phyloP scores from a whole-genome alignment of 2,113 vertebrate genomes.

The Andinoacara biseriatus region DNA sequence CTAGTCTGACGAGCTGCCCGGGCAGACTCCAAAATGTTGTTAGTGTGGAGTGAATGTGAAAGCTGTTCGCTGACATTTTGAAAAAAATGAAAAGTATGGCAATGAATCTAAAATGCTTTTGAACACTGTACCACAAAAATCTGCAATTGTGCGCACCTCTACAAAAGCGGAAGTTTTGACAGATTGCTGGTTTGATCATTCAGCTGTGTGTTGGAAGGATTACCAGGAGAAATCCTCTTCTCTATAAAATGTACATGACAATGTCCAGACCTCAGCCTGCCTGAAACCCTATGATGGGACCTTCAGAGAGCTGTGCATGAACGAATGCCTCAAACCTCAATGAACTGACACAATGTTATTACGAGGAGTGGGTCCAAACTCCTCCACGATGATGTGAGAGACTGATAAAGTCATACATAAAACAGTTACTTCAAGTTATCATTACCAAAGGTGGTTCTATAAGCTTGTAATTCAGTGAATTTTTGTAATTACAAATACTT shows the following conservation, averaged over 20 bases:
- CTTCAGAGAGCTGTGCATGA: neutral
- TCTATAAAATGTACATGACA: neutral
- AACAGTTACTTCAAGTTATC: no score
- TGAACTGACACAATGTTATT: neutral
- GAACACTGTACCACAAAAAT: neutral
- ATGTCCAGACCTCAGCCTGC: neutral
- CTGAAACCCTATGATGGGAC: neutral
- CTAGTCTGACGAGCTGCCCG: slow-evolving; percentile 48
- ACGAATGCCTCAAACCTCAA: neutral
- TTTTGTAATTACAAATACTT: neutral
- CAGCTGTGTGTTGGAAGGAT: neutral
- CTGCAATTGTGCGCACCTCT: neutral
- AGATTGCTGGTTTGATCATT: neutral
- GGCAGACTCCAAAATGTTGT: slow-evolving; percentile 27
- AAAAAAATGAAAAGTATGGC: neutral
- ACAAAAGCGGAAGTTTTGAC: neutral
- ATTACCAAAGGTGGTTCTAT: no score
- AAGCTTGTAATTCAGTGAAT: no score
- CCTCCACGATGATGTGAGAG: no score
- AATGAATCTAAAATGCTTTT: neutral
- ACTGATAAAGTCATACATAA: no score
- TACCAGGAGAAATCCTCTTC: neutral
- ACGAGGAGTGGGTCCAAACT: no score
- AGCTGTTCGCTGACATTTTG: neutral
- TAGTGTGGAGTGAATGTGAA: slow-evolving; percentile 9